Percentiles rank a stretch among this genome's conserved stretches.
These are phyloP conservation scores for Leptinotarsa undecemlineata DNA, from an alignment of 1,140 invertebrate species.

Conservation along the genomic window DNA sequence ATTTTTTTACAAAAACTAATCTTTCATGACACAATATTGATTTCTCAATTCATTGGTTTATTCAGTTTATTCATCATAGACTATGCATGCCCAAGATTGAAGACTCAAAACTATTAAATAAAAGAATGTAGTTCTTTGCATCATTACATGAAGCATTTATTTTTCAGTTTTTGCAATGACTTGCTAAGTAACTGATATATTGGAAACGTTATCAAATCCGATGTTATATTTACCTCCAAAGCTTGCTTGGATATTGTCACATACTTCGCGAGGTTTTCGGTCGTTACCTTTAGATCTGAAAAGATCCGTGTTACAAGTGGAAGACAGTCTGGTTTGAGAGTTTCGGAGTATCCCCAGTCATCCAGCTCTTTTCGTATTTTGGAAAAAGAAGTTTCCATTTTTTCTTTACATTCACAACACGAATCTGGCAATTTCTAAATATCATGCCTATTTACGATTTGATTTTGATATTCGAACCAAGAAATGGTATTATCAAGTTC, in stretches of 20 bases:
- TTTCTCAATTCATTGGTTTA: too few relatives aligned
- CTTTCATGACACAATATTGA: too few relatives aligned
- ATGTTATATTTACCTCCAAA: constrained; percentile 56
- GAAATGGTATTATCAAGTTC: too few relatives aligned
- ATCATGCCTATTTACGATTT: background rate
- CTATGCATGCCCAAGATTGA: too few relatives aligned
- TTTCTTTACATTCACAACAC: constrained; percentile 10
- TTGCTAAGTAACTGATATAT: background rate
- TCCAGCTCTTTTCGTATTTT: constrained; percentile 66
- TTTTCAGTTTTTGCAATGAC: background rate
- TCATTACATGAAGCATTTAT: too few relatives aligned
- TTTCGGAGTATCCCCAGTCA: constrained; percentile 74
- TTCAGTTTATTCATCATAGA: too few relatives aligned
- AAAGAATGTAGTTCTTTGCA: too few relatives aligned
- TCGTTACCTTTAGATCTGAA: constrained; percentile 77
- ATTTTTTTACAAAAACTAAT: too few relatives aligned
- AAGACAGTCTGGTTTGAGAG: constrained; percentile 71
- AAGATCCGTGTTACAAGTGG: constrained; percentile 75
- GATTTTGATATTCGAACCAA: too few relatives aligned
- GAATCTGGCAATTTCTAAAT: background rate
- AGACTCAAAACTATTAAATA: too few relatives aligned
- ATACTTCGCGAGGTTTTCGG: constrained; percentile 76
- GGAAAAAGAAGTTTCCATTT: constrained; percentile 57
- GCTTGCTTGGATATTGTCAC: constrained; percentile 72
- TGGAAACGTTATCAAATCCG: background rate